Conservation (phyloP, 2,888 invertebrate species). For the Athrips mouffetella region DNA sequence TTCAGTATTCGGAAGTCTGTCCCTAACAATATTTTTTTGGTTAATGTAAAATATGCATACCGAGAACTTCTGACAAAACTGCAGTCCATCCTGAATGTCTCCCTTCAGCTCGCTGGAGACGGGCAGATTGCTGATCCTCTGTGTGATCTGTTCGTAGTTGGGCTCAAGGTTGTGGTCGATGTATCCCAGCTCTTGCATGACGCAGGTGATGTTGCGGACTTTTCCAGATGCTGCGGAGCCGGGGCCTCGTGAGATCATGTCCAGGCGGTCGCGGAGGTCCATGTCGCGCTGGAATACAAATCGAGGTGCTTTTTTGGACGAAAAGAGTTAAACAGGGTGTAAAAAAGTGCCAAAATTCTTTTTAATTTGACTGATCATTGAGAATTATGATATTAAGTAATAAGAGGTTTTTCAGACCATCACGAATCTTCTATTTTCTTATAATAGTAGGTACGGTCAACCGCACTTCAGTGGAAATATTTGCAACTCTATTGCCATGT, state of each 20-base stretch:
- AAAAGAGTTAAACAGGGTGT: too few relatives aligned
- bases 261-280: constrained; percentile 80
- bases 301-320: too few relatives aligned
- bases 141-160: constrained; percentile 80
- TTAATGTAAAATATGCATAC: constrained; percentile 47
- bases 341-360: too few relatives aligned
- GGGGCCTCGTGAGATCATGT: constrained; percentile 66
- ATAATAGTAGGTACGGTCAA: too few relatives aligned
- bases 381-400: too few relatives aligned
- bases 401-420: too few relatives aligned
- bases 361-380: too few relatives aligned
- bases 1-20: too few relatives aligned
- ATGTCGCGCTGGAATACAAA: constrained; percentile 74
- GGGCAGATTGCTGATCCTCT: constrained; percentile 79
- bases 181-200: constrained; percentile 85
- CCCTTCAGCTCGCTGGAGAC: constrained; percentile 79
- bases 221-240: constrained; percentile 67
- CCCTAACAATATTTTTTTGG: neutral
- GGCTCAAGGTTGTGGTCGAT: constrained; percentile 82
- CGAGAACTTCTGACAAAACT: constrained; percentile 84
- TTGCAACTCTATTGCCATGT: too few relatives aligned
- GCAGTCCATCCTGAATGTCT: constrained; percentile 82
- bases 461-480: too few relatives aligned
- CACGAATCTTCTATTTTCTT: too few relatives aligned
- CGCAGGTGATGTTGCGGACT: constrained; percentile 81